Evolutionary conservation across 2,888 invertebrate species (phyloP).

Genomic region (Pristionchus maxplancki): DNA sequence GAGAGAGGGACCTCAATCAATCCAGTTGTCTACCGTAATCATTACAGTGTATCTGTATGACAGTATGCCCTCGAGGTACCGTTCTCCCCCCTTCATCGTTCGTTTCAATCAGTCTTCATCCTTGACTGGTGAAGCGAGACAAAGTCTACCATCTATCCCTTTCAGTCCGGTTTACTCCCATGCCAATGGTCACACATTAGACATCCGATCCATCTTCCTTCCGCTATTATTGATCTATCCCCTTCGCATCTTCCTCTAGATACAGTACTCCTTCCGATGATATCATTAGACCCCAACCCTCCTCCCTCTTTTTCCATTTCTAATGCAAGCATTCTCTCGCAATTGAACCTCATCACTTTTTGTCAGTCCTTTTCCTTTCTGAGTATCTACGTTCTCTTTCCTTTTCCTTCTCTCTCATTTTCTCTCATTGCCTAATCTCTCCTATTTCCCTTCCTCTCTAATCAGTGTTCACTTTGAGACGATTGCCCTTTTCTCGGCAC

Average conservation of each 20-base stretch:
- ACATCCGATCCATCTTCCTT: slow-evolving; percentile 28
- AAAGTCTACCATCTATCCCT: background rate
- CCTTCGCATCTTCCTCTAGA: background rate
- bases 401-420: background rate
- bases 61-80: background rate
- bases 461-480: background rate
- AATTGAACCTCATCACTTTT: slow-evolving; percentile 38
- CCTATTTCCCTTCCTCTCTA: background rate
- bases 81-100: background rate
- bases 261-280: background rate
- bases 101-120: slow-evolving; percentile 19
- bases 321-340: slow-evolving; percentile 25
- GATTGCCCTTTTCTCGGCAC: slow-evolving; percentile 39
- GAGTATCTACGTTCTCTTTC: background rate
- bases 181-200: slow-evolving; percentile 35
- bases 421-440: background rate
- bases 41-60: background rate
- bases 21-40: slow-evolving; percentile 14
- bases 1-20: background rate
- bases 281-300: background rate
- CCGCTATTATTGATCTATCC: slow-evolving; percentile 3
- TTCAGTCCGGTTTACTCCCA: slow-evolving; percentile 28
- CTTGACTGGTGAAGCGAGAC: slow-evolving; percentile 30
- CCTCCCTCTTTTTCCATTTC: background rate
- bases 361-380: background rate